These are phyloP conservation scores for Chelonia mydas DNA, from an alignment of 2,797 vertebrate genomes.

Conservation along the genomic window DNA sequence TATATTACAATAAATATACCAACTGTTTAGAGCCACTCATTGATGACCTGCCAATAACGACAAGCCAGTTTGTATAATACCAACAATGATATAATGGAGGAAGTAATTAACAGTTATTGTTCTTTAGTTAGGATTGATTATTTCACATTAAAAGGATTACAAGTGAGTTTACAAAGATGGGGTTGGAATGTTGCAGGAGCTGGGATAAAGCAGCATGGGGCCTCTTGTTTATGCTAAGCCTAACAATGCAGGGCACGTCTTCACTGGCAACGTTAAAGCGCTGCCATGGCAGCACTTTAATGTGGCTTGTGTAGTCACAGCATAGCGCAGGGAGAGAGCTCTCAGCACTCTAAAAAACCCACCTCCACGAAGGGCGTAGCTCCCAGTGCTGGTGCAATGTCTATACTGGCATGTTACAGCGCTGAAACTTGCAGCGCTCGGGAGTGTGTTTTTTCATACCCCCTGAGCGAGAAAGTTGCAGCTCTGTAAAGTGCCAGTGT, in stretches of 20 bases:
- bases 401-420: too few relatives aligned
- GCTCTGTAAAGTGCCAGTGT: too few relatives aligned
- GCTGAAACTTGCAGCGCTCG: too few relatives aligned
- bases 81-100: fast-evolving
- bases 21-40: neutral
- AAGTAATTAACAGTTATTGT: fast-evolving
- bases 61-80: fast-evolving
- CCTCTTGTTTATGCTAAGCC: neutral
- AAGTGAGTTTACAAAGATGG: neutral
- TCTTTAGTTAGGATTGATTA: neutral
- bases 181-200: neutral
- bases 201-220: neutral
- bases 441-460: too few relatives aligned
- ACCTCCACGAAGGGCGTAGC: too few relatives aligned
- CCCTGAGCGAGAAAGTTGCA: too few relatives aligned
- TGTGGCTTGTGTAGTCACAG: too few relatives aligned
- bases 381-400: too few relatives aligned
- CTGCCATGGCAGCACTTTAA: too few relatives aligned
- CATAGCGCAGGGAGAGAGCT: too few relatives aligned
- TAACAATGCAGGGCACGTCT: neutral
- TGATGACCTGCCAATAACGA: neutral
- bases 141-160: neutral
- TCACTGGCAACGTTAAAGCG: too few relatives aligned
- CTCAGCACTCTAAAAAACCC: too few relatives aligned
- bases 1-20: neutral